These are phyloP conservation scores for Drosophila pseudotakahashii DNA, from an alignment of 2,888 invertebrate genomes.

Conservation along the genomic window DNA sequence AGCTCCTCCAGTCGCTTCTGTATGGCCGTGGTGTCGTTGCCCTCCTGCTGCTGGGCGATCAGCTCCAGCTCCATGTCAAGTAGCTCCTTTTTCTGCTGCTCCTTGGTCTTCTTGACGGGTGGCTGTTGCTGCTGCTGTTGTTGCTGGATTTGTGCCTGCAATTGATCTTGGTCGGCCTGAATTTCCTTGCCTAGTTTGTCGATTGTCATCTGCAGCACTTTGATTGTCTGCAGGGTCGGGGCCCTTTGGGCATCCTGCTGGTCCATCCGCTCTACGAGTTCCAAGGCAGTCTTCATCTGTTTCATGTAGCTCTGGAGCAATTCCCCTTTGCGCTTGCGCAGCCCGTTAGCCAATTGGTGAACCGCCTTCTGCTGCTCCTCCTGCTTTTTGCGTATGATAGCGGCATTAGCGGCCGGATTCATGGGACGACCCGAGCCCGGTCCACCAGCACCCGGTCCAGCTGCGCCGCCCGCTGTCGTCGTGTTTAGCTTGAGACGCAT, in stretches of 20 bases:
- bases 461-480: slow-evolving; percentile 43
- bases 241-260: slow-evolving; percentile 90
- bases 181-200: slow-evolving; percentile 86
- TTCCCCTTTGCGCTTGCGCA: slow-evolving; percentile 93
- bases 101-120: slow-evolving; percentile 88
- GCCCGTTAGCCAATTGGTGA: slow-evolving; percentile 90
- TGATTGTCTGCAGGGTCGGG: slow-evolving; percentile 91
- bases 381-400: slow-evolving; percentile 89
- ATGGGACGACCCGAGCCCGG: slow-evolving; percentile 71
- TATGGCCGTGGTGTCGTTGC: slow-evolving; percentile 93
- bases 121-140: slow-evolving; percentile 73
- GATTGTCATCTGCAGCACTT: slow-evolving; percentile 92
- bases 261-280: slow-evolving; percentile 91
- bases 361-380: slow-evolving; percentile 91
- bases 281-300: slow-evolving; percentile 93
- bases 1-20: slow-evolving; percentile 91
- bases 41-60: slow-evolving; percentile 93
- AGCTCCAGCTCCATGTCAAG: slow-evolving; percentile 96
- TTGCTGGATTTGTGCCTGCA: slow-evolving; percentile 83
- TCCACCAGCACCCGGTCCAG: slow-evolving; percentile 17
- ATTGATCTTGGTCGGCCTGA: slow-evolving; percentile 83
- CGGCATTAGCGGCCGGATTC: slow-evolving; percentile 87
- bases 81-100: slow-evolving; percentile 94
- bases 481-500: slow-evolving; percentile 63
- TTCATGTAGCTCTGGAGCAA: slow-evolving; percentile 94